Evolutionary conservation across 2,888 invertebrate genomes (phyloP), one percentile per base, ranked within the genome.

Genomic region (Diarsia rubi): DNA sequence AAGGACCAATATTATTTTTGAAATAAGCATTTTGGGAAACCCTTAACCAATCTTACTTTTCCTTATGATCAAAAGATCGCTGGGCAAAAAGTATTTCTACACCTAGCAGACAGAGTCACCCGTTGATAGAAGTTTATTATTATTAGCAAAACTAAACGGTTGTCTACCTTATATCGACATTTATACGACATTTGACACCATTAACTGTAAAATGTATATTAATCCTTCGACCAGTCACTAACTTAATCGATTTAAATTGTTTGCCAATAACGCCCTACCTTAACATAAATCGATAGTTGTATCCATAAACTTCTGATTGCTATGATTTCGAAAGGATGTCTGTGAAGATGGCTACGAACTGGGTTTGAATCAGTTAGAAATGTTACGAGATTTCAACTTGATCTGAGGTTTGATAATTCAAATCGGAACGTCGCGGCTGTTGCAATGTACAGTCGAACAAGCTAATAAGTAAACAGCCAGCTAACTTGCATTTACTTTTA

Each of bases 281-380:
- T 62, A 45, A 54, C 64, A 42, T 65, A 63, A 79, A 82, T 80
- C 75, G 76, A 82, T 79, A 76, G 59, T 64, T n/a, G 49, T 73
- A 62, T 67, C 72, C 24, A 69, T 71, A 27, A 73, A 57, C 47
- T 42, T 19, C 44, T 83, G 79, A 79, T 79, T 73, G 63, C 54
- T 0, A 27, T 65, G 31, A 49, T 79, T 84, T 73, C 64, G 72
- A 57, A 75, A 84, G 57, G 31, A 73, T 72, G 37, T 49, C 47
- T 69, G 65, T 19, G 59, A 67, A 82, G 83, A 85, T 75, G 79
- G 69, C 66, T 49, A 57, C 45, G 42, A 31, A 44, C 24, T 1
- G 21, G 11, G 45, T 57, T 84, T 75, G 70, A 70, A 79, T 69
- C 47, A 81, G 59, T 69, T 64, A 49, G 52, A 66, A 77, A 72